phyloP scores from a whole-genome alignment of 2,888 invertebrate species.

The Chalcosyrphus nemorum region DNA sequence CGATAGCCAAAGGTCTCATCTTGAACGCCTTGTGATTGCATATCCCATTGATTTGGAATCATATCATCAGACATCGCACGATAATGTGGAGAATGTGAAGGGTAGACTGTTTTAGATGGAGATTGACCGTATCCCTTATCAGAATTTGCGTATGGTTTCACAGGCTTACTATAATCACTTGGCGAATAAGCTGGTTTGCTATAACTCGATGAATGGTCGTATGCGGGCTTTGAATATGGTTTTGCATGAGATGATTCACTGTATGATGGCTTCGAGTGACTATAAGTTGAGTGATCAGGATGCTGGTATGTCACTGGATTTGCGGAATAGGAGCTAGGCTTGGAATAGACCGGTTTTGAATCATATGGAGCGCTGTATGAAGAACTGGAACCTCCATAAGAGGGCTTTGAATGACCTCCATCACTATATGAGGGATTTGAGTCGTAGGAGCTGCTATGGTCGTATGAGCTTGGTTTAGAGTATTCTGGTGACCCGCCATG shows the following conservation, averaged over 20 bases:
- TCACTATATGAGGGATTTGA: constrained; percentile 10
- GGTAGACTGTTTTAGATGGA: constrained; percentile 14
- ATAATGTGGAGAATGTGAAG: constrained; percentile 22
- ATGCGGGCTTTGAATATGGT: constrained; percentile 19
- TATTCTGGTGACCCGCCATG: constrained; percentile 13
- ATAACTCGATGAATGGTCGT: background rate
- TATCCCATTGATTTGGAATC: constrained; percentile 43
- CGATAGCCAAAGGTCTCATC: constrained; percentile 35
- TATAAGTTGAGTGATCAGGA: background rate
- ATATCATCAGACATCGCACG: constrained; percentile 37
- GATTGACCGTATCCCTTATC: background rate
- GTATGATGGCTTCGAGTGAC: constrained; percentile 7
- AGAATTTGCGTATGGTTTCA: background rate
- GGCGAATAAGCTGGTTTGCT: constrained; percentile 18
- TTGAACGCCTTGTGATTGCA: constrained; percentile 16
- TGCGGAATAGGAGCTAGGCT: constrained; percentile 32
- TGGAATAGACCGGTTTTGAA: constrained; percentile 28
- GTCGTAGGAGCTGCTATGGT: constrained; percentile 12
- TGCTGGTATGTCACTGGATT: constrained; percentile 16
- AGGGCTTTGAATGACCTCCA: constrained; percentile 15
- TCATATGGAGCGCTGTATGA: constrained; percentile 2
- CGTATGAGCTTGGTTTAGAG: constrained; percentile 26
- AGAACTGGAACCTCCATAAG: constrained; percentile 5
- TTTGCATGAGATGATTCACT: background rate
- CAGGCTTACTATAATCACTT: background rate